Evolutionary conservation across 1,140 invertebrate genomes (phyloP).

Genomic region (Lethrus apterus): DNA sequence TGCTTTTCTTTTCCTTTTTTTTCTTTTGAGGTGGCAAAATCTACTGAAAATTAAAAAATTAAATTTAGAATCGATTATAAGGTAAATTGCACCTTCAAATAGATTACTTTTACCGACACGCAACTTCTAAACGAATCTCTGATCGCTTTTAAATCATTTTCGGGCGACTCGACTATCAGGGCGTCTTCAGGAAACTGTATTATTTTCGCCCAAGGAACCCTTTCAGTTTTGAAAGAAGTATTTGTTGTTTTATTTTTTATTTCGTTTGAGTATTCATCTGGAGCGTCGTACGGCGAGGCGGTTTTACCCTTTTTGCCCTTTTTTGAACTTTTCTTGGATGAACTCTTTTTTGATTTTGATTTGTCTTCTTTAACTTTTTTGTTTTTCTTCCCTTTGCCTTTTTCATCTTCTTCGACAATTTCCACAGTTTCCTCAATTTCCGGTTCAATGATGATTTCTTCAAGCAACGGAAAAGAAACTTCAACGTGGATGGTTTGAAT

Average conservation of each 20-base stretch:
- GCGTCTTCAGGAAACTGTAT: conserved; percentile 46
- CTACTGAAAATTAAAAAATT: conserved; percentile 13
- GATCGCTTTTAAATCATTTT: conserved; percentile 43
- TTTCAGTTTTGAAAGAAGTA: conserved; percentile 43
- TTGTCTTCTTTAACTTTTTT: conserved; percentile 13
- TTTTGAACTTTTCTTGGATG: conserved; percentile 1
- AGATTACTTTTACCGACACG: conserved; percentile 43
- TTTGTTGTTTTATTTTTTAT: conserved; percentile 35
- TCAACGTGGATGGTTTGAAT: conserved; percentile 28
- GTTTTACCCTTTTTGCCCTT: conserved; percentile 2
- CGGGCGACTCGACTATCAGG: conserved; percentile 39
- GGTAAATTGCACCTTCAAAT: conserved; percentile 40
- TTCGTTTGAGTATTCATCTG: conserved; percentile 25
- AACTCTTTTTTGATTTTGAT: background rate
- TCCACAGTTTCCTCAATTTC: conserved; percentile 4
- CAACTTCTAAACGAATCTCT: conserved; percentile 45
- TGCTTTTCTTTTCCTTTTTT: conserved; percentile 19
- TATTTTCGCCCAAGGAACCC: conserved; percentile 43
- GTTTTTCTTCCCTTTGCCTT: conserved; percentile 18
- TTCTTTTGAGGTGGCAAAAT: conserved; percentile 10
- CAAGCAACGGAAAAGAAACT: conserved; percentile 26
- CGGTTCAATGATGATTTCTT: conserved; percentile 15
- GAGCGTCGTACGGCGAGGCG: conserved; percentile 16
- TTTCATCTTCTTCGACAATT: conserved; percentile 6
- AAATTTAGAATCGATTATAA: conserved; percentile 12